Conservation (phyloP, 2,888 invertebrate species). For the Ditula angustiorana region DNA sequence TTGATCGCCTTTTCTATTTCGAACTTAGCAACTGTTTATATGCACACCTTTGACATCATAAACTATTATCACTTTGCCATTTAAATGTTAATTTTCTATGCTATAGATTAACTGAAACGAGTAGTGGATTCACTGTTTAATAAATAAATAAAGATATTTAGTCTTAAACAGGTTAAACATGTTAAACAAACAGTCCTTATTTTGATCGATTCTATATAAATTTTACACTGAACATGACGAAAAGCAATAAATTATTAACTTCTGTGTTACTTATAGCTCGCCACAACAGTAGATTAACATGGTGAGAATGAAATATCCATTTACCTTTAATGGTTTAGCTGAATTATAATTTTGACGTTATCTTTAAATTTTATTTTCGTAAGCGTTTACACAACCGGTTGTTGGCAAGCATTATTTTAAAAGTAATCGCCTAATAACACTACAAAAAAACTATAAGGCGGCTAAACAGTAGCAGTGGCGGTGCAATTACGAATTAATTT, state of each 20-base stretch:
- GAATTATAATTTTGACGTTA: slow-evolving; percentile 21
- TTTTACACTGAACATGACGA: slow-evolving; percentile 1
- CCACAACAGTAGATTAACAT: slow-evolving; percentile 31
- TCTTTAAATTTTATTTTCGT: slow-evolving; percentile 7
- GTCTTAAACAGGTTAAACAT: not conserved
- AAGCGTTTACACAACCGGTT: not conserved
- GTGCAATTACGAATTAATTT: not conserved
- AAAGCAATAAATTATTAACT: slow-evolving; percentile 21
- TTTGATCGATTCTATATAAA: not conserved
- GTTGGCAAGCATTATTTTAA: slow-evolving; percentile 11
- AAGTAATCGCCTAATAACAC: slow-evolving; percentile 1
- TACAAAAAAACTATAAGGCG: not conserved
- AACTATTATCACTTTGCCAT: not conserved
- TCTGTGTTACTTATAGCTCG: slow-evolving; percentile 37
- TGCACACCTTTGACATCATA: not conserved
- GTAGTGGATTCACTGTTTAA: no score
- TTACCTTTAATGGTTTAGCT: slow-evolving; percentile 29
- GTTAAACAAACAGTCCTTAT: not conserved
- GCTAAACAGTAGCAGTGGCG: not conserved
- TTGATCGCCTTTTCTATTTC: not conserved
- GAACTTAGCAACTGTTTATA: not conserved
- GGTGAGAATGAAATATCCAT: slow-evolving; percentile 31
- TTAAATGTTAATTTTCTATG: not conserved
- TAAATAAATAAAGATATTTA: not conserved
- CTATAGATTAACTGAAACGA: no score